These are phyloP conservation scores for Tridacna crocea DNA, from an alignment of 2,888 invertebrate species.

Conservation along the genomic window DNA sequence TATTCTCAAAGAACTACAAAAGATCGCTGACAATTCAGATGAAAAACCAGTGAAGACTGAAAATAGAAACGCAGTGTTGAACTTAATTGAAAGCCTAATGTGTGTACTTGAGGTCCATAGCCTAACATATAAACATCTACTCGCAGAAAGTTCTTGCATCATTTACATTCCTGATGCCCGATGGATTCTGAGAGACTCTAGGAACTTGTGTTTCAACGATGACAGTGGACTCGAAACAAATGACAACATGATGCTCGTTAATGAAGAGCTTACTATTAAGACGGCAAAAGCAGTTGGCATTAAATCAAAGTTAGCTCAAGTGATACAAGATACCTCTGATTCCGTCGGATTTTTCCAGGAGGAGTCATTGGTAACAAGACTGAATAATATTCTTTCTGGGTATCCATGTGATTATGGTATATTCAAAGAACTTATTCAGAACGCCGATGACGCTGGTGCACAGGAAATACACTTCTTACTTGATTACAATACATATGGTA, in stretches of 20 bases:
- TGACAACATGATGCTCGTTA: slow-evolving; percentile 61
- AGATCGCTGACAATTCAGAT: not conserved
- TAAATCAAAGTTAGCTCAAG: slow-evolving; percentile 53
- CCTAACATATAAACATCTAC: not conserved
- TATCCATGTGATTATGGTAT: slow-evolving; percentile 79
- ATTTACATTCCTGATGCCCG: slow-evolving; percentile 66
- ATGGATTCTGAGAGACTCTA: slow-evolving; percentile 58
- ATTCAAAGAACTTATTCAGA: slow-evolving; percentile 81
- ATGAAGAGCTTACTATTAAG: slow-evolving; percentile 43
- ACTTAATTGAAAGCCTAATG: not conserved
- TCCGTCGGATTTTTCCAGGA: slow-evolving; percentile 73
- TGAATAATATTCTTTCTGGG: slow-evolving; percentile 75
- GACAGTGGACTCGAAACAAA: slow-evolving; percentile 67
- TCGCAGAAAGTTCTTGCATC: too few species aligned
- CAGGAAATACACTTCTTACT: slow-evolving; percentile 53
- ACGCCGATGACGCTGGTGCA: slow-evolving; percentile 80
- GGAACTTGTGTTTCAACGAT: slow-evolving; percentile 73
- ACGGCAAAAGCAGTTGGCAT: slow-evolving; percentile 38
- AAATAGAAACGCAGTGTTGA: not conserved
- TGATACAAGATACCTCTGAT: slow-evolving; percentile 67
- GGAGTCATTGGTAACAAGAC: slow-evolving; percentile 76
- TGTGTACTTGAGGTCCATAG: too few species aligned
- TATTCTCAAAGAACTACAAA: not conserved
- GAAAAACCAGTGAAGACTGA: not conserved
- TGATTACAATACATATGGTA: slow-evolving; percentile 29